Evolutionary conservation across 2,113 vertebrate genomes (phyloP).

Genomic region (Anser brachyrhynchus): DNA sequence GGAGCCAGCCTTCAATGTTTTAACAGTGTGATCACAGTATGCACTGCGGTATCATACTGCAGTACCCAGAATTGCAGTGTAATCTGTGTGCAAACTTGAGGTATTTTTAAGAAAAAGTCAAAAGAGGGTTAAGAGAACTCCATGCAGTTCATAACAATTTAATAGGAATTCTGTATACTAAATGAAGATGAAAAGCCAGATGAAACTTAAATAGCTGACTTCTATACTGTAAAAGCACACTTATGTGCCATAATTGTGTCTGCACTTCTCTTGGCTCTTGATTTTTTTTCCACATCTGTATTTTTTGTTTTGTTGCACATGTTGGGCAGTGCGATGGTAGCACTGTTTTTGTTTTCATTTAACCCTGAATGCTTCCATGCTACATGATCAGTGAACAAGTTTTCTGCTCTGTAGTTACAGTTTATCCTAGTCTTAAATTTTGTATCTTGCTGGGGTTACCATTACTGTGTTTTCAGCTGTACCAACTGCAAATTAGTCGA

Average conservation of each 20-base stretch:
- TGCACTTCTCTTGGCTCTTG: background rate
- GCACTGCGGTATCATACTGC: no score
- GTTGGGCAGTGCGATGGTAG: background rate
- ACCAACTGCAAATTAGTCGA: background rate
- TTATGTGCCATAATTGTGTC: background rate
- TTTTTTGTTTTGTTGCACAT: background rate
- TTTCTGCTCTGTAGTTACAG: background rate
- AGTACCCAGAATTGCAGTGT: no score
- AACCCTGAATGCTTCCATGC: background rate
- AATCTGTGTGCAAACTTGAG: background rate
- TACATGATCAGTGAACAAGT: background rate
- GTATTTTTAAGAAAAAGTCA: background rate
- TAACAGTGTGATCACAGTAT: background rate
- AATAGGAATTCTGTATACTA: background rate
- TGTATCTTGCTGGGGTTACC: background rate
- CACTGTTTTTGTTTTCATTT: background rate
- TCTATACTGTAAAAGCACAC: background rate
- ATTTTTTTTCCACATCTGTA: background rate
- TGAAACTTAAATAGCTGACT: background rate
- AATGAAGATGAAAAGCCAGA: background rate
- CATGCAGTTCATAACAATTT: background rate
- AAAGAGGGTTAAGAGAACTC: background rate
- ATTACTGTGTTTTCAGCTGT: background rate
- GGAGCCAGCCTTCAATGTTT: background rate
- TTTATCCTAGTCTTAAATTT: background rate